A percentile compares a stretch with the other conserved stretches of the same genome.
phyloP scores from a whole-genome alignment of 92 coral and sea anemone species.

The Heliopora coerulea region DNA sequence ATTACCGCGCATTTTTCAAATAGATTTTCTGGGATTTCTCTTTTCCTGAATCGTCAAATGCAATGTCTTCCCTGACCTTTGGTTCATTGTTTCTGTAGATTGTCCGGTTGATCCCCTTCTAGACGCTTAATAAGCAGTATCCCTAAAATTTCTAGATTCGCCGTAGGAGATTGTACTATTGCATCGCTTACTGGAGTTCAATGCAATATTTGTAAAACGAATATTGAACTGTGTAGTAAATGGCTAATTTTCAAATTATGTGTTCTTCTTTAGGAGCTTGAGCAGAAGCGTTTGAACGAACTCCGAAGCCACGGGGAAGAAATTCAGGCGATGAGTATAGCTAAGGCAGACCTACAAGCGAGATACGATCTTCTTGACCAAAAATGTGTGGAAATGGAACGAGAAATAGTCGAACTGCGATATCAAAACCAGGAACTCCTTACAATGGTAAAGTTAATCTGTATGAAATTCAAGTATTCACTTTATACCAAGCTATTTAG shows the following conservation, averaged over 20 bases:
- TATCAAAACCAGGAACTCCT: constrained; percentile 72
- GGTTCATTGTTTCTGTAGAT: too few relatives aligned
- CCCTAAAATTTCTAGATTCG: too few relatives aligned
- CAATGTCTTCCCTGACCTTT: too few relatives aligned
- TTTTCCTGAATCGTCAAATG: too few relatives aligned
- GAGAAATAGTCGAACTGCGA: constrained; percentile 71
- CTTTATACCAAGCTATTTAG: too few relatives aligned
- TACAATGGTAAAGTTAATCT: constrained; percentile 68
- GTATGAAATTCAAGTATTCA: too few relatives aligned
- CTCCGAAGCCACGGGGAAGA: constrained; percentile 93
- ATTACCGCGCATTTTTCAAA: too few relatives aligned
- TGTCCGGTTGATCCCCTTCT: too few relatives aligned
- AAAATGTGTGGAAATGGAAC: constrained; percentile 70
- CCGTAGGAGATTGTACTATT: too few relatives aligned
- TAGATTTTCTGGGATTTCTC: too few relatives aligned
- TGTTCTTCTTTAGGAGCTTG: constrained; percentile 68
- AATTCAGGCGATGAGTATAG: constrained; percentile 65
- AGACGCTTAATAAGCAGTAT: too few relatives aligned
- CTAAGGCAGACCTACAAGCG: constrained; percentile 69
- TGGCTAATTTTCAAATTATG: not conserved
- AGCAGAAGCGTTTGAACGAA: constrained; percentile 75
- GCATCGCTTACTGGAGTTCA: too few relatives aligned
- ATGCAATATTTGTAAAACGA: not conserved
- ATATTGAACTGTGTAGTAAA: not conserved
- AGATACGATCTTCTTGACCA: constrained; percentile 74